Percentiles rank a stretch among this genome's conserved stretches.
These are phyloP conservation scores for Bruchidius siliquastri DNA, from an alignment of 2,888 invertebrate species.

Conservation along the genomic window DNA sequence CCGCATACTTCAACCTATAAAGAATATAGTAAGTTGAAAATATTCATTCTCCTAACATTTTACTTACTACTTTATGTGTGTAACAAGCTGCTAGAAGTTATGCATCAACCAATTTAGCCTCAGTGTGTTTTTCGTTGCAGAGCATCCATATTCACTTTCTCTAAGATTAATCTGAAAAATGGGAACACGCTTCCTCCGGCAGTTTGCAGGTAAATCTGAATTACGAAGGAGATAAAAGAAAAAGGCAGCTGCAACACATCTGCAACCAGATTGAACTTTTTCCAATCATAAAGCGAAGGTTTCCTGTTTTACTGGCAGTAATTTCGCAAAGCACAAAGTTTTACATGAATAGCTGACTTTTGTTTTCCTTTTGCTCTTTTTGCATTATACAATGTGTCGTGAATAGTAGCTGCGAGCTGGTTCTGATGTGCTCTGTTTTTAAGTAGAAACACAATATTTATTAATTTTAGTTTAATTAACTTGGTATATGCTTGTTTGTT, in stretches of 20 bases:
- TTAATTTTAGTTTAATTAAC: too few relatives aligned
- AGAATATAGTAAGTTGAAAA: too few relatives aligned
- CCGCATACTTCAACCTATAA: too few relatives aligned
- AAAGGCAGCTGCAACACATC: neutral
- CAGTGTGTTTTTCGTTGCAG: neutral
- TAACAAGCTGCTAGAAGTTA: neutral
- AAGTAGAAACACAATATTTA: too few relatives aligned
- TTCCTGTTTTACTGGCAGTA: neutral
- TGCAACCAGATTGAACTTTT: neutral
- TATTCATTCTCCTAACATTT: neutral
- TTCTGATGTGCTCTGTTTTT: too few relatives aligned
- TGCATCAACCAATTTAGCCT: neutral
- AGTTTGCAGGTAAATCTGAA: neutral
- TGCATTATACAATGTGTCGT: neutral
- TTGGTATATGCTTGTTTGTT: too few relatives aligned
- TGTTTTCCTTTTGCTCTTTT: neutral
- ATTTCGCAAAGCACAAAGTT: neutral
- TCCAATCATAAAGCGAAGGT: neutral
- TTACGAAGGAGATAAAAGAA: neutral
- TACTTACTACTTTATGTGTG: too few relatives aligned
- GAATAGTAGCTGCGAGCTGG: too few relatives aligned
- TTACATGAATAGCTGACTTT: neutral
- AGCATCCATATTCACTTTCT: neutral
- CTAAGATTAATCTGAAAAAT: neutral
- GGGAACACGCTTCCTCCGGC: neutral